Base-by-base conservation (phyloP, 2,888 invertebrate species). In the Thumatha senex region DNA sequence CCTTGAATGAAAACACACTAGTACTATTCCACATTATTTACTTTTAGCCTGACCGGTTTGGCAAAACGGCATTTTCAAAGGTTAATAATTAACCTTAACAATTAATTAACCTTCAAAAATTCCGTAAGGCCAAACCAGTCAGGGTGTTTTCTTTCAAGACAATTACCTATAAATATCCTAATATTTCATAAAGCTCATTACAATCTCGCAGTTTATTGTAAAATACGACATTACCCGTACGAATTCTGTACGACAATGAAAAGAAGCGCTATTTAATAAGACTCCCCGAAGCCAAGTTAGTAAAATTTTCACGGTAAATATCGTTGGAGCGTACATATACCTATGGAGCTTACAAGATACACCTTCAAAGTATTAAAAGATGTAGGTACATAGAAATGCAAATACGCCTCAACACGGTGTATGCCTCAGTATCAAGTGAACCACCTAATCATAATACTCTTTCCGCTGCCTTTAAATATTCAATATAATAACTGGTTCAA, bases 391-490 rank as follows among this genome's bases (percentile, higher is more conserved):
- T 24, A 30, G 15, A 43, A 56, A 60, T 36, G 42, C 36, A 49
- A 58, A 52, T 48, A 41, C 40, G 52, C 43, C 46, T 48, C 47
- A 40, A 44, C 43, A 44, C 40, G 34, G 45, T 40, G 40, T 51
- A 47, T 40, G 56, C 59, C 56, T 46, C 51, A 61, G 57, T 57
- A 70, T 70, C 74, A 78, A 63, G 76, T 70, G 42, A 76, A 67
- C 68, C 63, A 72, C 63, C 64, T 74, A 60, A 72, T 75, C 72
- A 72, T 75, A 73, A 67, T 67, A 71, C 66, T 70, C 69, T 72
- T 71, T 71, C 63, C 57, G 59, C 63, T 69, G 62, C 62, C 50
- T 63, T 72, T 71, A 63, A 75, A 74, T 69, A 77, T 76, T 74
- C 70, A 74, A 74, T 74, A 74, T 65, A 63, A 67, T 71, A 67